Evolutionary conservation across 2,888 invertebrate genomes (phyloP), one percentile per base, ranked within the genome.

Genomic region (Eurytoma adleriae): DNA sequence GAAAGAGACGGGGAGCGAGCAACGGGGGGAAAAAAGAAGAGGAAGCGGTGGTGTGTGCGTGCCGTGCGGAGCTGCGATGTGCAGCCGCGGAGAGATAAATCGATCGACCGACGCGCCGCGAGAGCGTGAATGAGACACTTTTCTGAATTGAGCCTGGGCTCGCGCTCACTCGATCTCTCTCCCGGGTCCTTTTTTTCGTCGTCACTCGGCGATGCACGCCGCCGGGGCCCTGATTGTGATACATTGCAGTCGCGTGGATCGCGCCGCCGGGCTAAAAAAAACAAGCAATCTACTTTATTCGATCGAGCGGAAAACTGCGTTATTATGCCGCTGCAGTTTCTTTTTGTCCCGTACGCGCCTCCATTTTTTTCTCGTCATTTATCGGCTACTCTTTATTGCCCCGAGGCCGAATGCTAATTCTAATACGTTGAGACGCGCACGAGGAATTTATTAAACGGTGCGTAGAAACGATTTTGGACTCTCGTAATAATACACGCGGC

Each of bases 1-100:
- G 80, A 79, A 27, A 73, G 84, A 82, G 84, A 82, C 78, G 71
- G 77, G 81, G 83, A 81, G 79, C 74, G 78, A 67, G 75, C 24
- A 24, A 24, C 24, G 24, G 40, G 71, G 61, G 62, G 57, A 69
- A 81, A 79, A 56, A 62, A 70, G 57, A 62, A 24, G 2, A 24
- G 16, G 18, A 18, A 54, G 54, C 16, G 57, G 10, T 1, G 16
- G 56, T 18, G 18, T 56, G 27, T 54, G 40, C 24, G 30, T 30
- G 56, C 57, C 16, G 30, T 27, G 56, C 62, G 57, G 16, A 52
- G 50, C 69, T 24, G 71, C 52, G 27, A 30, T 54, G 27, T 5
- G 40, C 40, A 14, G 20, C 12, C 27, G 64, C 61, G 48, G 68
- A 50, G 62, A 64, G 71, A 77, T 80, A 77, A 73, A 80, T 80